phyloP scores from a whole-genome alignment of 1,140 invertebrate genomes.

The Caenorhabditis tropicalis region DNA sequence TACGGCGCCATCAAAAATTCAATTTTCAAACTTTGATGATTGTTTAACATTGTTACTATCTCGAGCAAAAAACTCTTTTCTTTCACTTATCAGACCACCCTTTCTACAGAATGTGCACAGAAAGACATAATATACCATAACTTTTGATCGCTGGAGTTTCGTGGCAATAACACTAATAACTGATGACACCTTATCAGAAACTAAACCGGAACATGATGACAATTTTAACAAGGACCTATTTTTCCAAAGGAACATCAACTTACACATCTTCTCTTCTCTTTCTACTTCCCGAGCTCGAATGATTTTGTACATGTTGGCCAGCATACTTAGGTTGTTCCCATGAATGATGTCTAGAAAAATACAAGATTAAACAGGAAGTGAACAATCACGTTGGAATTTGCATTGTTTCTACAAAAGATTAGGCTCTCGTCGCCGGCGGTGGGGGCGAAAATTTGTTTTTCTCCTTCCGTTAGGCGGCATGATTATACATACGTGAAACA shows the following conservation, averaged over 20 bases:
- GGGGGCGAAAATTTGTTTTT: not conserved
- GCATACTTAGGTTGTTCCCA: not conserved
- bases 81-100: slow-evolving; percentile 2
- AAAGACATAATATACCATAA: not conserved
- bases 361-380: slow-evolving; percentile 17
- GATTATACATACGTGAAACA: not conserved
- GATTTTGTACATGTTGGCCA: not conserved
- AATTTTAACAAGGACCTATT: not conserved
- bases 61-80: not conserved
- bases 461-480: not conserved
- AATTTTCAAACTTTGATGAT: slow-evolving; percentile 38
- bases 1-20: not conserved
- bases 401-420: slow-evolving; percentile 9
- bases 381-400: not conserved
- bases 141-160: not conserved
- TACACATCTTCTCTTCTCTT: not conserved
- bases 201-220: not conserved
- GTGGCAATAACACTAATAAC: not conserved
- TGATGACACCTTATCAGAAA: not conserved
- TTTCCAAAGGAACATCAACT: too few relatives aligned
- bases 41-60: not conserved
- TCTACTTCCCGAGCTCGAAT: not conserved
- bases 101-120: not conserved
- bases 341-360: not conserved
- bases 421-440: not conserved